A percentile compares a stretch with the other conserved stretches of the same genome.
Conservation (phyloP, 2,797 vertebrate genomes). For the Rallus crepitans region DNA sequence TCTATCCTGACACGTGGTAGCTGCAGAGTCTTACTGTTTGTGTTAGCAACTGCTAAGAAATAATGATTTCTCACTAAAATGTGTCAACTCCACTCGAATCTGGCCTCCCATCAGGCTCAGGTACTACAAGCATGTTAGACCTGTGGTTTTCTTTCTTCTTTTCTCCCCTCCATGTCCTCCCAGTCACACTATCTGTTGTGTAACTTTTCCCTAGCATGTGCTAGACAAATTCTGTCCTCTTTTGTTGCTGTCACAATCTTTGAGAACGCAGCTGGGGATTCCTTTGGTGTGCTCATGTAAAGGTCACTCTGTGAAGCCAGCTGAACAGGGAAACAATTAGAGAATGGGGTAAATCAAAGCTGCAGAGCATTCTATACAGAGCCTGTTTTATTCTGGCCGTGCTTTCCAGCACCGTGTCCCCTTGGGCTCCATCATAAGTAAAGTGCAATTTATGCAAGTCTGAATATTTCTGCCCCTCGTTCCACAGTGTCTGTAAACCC, state of each 20-base stretch:
- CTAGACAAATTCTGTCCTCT: not conserved
- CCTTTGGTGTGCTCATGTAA: not conserved
- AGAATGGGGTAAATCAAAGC: not conserved
- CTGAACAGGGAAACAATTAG: not conserved
- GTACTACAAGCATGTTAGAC: not conserved
- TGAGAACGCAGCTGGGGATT: not conserved
- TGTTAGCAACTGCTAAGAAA: not conserved
- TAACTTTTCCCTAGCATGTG: not conserved
- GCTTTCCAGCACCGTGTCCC: not conserved
- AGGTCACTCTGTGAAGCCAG: not conserved
- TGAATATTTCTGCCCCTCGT: not conserved
- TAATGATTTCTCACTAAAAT: not conserved
- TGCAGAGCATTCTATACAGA: rapidly evolving
- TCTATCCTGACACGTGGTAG: rapidly evolving
- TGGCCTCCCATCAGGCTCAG: not conserved
- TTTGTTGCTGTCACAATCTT: not conserved
- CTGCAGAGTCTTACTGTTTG: not conserved
- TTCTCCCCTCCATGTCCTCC: too few species aligned
- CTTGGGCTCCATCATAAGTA: not conserved
- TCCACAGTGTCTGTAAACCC: not conserved
- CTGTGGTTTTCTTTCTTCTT: not conserved
- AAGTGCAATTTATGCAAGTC: not conserved
- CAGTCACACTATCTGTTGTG: rapidly evolving
- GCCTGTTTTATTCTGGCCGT: not conserved
- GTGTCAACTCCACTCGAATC: not conserved